Conservation (phyloP, 2,888 invertebrate genomes). For the Lithophane ornitopus region DNA sequence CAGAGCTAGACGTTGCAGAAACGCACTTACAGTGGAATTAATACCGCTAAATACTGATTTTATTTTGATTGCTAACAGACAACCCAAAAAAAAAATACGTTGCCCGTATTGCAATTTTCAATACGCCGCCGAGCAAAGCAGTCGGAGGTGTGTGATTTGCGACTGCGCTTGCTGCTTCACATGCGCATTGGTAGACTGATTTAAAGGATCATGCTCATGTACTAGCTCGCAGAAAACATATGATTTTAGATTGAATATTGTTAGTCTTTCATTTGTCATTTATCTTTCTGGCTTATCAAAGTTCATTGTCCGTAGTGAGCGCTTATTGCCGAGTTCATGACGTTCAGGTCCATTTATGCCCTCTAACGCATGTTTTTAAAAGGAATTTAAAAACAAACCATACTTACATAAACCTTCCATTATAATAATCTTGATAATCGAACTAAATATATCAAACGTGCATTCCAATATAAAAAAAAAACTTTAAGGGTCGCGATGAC, state of each 20-base stretch:
- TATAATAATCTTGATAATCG: not conserved
- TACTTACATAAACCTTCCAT: not conserved
- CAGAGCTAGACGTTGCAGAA: not conserved
- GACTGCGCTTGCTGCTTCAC: not conserved
- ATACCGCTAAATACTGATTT: not conserved
- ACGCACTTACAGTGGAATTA: not conserved
- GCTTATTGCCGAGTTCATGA: conserved; percentile 18
- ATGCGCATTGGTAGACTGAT: not conserved
- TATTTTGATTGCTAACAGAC: not conserved
- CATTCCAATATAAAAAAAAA: not conserved
- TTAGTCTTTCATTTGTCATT: not conserved
- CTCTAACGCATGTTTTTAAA: conserved; percentile 1
- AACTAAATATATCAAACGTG: not conserved
- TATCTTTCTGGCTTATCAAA: conserved; percentile 65
- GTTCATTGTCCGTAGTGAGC: conserved; percentile 51
- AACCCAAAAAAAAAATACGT: not conserved
- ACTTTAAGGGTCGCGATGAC: conserved; percentile 40
- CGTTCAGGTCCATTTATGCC: conserved; percentile 5
- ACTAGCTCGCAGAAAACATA: not conserved
- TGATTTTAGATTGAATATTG: not conserved
- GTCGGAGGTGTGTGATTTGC: not conserved
- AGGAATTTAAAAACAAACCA: not conserved
- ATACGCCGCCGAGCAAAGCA: not conserved
- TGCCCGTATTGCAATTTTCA: not conserved
- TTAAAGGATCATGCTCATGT: not conserved